These are phyloP conservation scores for Pogonus chalceus DNA, from an alignment of 1,140 invertebrate species.

Conservation along the genomic window DNA sequence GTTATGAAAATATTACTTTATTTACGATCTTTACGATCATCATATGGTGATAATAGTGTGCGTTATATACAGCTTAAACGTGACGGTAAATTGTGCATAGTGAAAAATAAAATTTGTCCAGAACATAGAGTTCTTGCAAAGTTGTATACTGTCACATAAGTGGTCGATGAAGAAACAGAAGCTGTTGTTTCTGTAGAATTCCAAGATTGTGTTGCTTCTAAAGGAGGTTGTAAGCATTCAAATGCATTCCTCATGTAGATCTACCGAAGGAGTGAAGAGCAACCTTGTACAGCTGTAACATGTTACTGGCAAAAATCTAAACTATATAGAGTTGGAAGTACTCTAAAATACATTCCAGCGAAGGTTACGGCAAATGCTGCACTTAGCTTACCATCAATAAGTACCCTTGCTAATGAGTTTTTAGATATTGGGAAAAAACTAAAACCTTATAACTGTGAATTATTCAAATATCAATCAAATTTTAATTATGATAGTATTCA, in stretches of 20 bases:
- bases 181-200: constrained; percentile 18
- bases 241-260: constrained; percentile 20
- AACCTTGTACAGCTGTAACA: too few species aligned
- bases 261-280: constrained; percentile 15
- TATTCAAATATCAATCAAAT: too few species aligned
- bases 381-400: background rate
- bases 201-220: constrained; percentile 21
- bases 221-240: constrained; percentile 21
- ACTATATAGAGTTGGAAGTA: constrained; percentile 15
- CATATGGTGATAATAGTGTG: constrained; percentile 25
- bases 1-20: too few species aligned
- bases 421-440: too few species aligned
- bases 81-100: constrained; percentile 21
- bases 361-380: background rate
- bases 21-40: constrained; percentile 13
- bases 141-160: constrained; percentile 17
- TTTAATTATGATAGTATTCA: too few species aligned
- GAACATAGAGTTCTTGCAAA: constrained; percentile 22
- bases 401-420: background rate
- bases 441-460: too few species aligned
- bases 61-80: constrained; percentile 23
- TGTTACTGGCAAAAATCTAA: constrained; percentile 22
- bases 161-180: constrained; percentile 18
- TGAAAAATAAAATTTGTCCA: constrained; percentile 21
- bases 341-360: constrained; percentile 12